These are phyloP conservation scores for Nemotelus pantherinus DNA, from an alignment of 2,888 invertebrate genomes.

Conservation along the genomic window DNA sequence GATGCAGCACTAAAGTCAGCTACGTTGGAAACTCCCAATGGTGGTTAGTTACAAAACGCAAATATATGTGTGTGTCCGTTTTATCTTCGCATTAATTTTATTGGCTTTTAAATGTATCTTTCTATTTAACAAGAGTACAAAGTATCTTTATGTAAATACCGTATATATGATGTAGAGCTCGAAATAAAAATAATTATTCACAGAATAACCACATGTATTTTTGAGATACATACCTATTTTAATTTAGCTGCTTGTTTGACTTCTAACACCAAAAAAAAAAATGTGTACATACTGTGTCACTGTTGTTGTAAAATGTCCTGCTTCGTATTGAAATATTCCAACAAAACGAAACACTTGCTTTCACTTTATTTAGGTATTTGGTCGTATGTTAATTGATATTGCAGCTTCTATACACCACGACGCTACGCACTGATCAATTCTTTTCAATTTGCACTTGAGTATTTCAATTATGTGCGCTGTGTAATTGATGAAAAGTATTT, in stretches of 20 bases:
- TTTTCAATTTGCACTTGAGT: no score
- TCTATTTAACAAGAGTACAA: slow-evolving; percentile 50
- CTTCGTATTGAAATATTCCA: background rate
- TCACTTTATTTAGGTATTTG: no score
- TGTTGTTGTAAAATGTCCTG: slow-evolving; percentile 35
- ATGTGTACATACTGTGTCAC: background rate
- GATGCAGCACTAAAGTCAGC: slow-evolving; percentile 62
- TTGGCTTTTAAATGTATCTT: slow-evolving; percentile 39
- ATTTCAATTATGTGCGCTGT: no score
- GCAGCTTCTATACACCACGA: no score
- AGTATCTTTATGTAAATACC: slow-evolving; percentile 40
- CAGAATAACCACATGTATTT: background rate
- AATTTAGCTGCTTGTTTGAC: slow-evolving; percentile 2
- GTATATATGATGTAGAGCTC: slow-evolving; percentile 22
- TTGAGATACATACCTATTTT: slow-evolving; percentile 6
- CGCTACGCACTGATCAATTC: no score
- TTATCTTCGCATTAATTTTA: slow-evolving; percentile 44
- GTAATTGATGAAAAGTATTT: no score
- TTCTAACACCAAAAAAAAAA: slow-evolving; percentile 2
- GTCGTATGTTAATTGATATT: no score
- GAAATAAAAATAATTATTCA: slow-evolving; percentile 25
- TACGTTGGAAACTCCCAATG: slow-evolving; percentile 64
- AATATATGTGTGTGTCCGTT: slow-evolving; percentile 48
- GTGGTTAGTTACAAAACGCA: slow-evolving; percentile 52
- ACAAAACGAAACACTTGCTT: no score